Evolutionary conservation across 2,797 vertebrate species (phyloP), one percentile per base, ranked within the genome.

Genomic region (Chelon auratus): DNA sequence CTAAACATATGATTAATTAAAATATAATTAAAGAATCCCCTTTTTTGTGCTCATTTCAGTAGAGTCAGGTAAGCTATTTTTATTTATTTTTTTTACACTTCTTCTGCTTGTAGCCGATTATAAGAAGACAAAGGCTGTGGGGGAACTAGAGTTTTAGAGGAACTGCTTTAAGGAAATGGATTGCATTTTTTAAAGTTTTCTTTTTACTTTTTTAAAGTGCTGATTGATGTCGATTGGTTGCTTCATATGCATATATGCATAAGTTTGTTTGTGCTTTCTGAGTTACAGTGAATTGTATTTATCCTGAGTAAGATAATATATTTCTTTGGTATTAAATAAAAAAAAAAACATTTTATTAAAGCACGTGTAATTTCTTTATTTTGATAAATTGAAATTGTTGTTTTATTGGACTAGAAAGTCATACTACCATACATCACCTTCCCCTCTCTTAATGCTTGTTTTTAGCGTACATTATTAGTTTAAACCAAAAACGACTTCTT

Each of bases 271-370:
- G 22, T 69, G 8, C 30, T 8, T 7, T 33, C 8, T 51, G 8
- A 33, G 4, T 65, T 43, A 10, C 61, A 22, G 43, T 0, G 0
- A 2, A 50, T 47, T 60, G 3, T 64, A 69, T 79, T 68, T 77
- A 69, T 62, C 20, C 50, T 50, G 12, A 14, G 57, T 56, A 22
- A 47, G 14, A 8, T 66, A 39, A 69, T 78, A 58, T 79, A 73
- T 79, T 79, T 65, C 76, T 64, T 40, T 9, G 6, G 30, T 33
- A 33, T 6, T 33, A 26, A 26, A 26, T 26, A 26, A 26, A 26
- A 26, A 26, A 33, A 33, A 33, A 33, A 6, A 33, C 7, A 33
- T 33, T 33, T 33, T 33, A 33, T 33, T 71, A 5, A 10, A 17
- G 20, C 15, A 18, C 0, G 18, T 15, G n/a, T 72, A 33, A 8